Conservation (phyloP, 2,113 vertebrate genomes). For the Ceratotherium simum region DNA sequence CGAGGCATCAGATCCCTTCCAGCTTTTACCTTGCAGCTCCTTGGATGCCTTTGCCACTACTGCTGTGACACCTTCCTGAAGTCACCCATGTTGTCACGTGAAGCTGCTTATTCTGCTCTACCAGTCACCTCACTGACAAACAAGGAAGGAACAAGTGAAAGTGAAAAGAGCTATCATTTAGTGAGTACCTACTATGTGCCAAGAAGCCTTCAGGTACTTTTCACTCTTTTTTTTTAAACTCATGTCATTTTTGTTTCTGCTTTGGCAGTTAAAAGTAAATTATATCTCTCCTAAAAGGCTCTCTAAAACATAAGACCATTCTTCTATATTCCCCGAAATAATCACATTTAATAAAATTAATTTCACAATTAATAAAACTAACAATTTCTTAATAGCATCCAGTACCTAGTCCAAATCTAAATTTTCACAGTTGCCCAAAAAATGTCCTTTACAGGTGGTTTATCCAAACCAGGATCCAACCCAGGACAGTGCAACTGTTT, state of each 20-base stretch:
- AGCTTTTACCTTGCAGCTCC: not conserved
- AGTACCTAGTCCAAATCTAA: not conserved
- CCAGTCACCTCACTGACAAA: not conserved
- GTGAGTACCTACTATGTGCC: not conserved
- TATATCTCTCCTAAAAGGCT: not conserved
- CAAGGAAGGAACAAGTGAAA: not conserved
- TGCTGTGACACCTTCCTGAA: not conserved
- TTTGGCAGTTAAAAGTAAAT: constrained; percentile 41
- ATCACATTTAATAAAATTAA: constrained; percentile 28
- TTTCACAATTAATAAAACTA: constrained; percentile 35
- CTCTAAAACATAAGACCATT: not conserved
- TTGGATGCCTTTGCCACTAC: not conserved
- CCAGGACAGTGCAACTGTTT: not conserved
- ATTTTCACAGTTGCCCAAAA: not conserved
- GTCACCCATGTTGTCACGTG: not conserved
- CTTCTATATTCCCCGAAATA: not conserved
- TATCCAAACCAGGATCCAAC: not conserved
- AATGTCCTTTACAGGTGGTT: not conserved
- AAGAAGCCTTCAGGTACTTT: not conserved
- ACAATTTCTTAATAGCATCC: not conserved
- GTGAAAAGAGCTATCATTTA: not conserved
- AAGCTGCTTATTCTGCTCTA: not conserved
- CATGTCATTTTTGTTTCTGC: not conserved
- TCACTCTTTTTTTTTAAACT: not conserved
- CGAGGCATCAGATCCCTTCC: not conserved